A percentile compares a stretch with the other conserved stretches of the same genome.
Conservation (phyloP, 2,888 invertebrate genomes). For the Papilio protenor region DNA sequence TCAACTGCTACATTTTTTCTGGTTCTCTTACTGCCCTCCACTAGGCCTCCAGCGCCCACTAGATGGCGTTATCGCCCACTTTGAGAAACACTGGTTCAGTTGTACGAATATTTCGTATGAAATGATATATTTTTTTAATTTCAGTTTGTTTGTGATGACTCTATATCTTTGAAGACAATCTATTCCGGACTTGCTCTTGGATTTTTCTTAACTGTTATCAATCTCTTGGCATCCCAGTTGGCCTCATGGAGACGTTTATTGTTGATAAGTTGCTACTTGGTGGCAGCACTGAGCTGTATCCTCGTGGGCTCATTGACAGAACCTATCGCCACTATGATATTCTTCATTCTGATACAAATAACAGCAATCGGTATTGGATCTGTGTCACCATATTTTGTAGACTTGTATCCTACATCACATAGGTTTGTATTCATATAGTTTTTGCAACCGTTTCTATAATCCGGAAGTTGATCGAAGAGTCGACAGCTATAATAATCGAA, state of each 20-base stretch:
- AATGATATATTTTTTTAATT: constrained; percentile 40
- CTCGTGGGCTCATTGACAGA: constrained; percentile 74
- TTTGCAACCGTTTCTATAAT: neutral
- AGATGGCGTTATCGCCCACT: no score
- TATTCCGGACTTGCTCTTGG: constrained; percentile 85
- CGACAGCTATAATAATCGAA: no score
- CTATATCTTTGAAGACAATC: constrained; percentile 82
- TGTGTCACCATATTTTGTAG: constrained; percentile 62
- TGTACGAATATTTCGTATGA: neutral
- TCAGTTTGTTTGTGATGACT: constrained; percentile 69
- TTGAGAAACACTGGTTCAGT: no score
- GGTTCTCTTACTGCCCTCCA: no score
- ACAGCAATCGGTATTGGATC: constrained; percentile 60
- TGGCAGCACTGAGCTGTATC: constrained; percentile 80
- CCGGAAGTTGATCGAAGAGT: neutral
- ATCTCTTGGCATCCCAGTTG: constrained; percentile 70
- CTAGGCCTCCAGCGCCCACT: no score
- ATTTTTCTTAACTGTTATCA: constrained; percentile 80
- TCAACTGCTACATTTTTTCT: no score
- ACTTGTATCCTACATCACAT: constrained; percentile 66
- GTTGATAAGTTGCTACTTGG: constrained; percentile 66
- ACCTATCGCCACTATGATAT: constrained; percentile 59
- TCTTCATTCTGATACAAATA: constrained; percentile 61
- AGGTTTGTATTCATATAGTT: constrained; percentile 57
- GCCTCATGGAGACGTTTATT: constrained; percentile 80